phyloP scores from a whole-genome alignment of 2,888 invertebrate species.

The Drosophila tripunctata region DNA sequence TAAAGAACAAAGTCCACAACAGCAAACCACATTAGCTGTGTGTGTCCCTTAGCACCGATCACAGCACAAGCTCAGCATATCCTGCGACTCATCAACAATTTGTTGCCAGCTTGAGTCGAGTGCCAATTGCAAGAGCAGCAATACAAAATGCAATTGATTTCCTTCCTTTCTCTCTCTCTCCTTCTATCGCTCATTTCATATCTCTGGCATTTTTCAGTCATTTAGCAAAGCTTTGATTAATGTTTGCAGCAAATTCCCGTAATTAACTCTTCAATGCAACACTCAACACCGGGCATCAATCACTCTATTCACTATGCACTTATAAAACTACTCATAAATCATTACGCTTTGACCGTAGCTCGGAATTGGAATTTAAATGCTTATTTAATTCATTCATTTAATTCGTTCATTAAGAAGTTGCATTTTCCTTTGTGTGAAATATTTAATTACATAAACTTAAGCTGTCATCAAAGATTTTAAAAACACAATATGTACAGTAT shows the following conservation, averaged over 20 bases:
- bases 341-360: no score
- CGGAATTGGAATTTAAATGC: no score
- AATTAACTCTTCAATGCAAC: neutral
- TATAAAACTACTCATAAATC: neutral
- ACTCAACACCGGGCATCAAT: no score
- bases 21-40: constrained; percentile 7
- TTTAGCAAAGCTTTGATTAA: neutral
- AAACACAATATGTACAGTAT: neutral
- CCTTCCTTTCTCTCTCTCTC: neutral
- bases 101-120: constrained; percentile 34
- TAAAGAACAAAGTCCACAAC: neutral
- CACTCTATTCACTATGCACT: neutral
- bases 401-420: no score
- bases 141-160: constrained; percentile 42
- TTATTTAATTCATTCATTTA: no score
- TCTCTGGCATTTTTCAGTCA: neutral
- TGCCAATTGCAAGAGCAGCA: constrained; percentile 40
- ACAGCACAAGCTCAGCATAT: constrained; percentile 1
- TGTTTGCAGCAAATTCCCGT: neutral
- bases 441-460: neutral
- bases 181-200: neutral
- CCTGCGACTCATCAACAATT: constrained; percentile 4
- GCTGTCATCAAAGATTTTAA: neutral
- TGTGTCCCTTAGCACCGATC: constrained; percentile 42
- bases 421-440: no score